A percentile compares a stretch with the other conserved stretches of the same genome.
These are phyloP conservation scores for Ernsta delagoae DNA, from an alignment of 2,888 invertebrate species.

Conservation along the genomic window DNA sequence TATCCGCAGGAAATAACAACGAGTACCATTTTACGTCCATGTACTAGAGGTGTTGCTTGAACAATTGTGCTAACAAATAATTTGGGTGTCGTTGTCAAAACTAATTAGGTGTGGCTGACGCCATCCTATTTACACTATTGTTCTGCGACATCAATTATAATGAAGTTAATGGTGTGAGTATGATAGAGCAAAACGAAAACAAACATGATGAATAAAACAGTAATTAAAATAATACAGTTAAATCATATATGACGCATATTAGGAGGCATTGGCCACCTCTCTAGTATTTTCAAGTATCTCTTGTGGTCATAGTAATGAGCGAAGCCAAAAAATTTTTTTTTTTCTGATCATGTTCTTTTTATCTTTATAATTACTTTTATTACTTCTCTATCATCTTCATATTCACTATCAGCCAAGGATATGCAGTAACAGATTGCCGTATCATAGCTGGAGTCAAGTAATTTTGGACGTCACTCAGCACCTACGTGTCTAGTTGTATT, in stretches of 20 bases:
- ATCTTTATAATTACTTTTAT: too few relatives aligned
- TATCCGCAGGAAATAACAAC: not conserved
- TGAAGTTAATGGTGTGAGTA: not conserved
- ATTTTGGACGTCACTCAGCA: not conserved
- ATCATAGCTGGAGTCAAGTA: not conserved
- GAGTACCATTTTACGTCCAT: not conserved
- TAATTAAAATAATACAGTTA: too few relatives aligned
- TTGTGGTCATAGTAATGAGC: too few relatives aligned
- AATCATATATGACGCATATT: too few relatives aligned
- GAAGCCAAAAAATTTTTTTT: too few relatives aligned
- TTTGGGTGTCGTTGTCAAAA: constrained; percentile 1
- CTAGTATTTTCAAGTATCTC: too few relatives aligned
- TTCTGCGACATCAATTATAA: constrained; percentile 2
- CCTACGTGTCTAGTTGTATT: constrained; percentile 23
- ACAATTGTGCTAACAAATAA: not conserved
- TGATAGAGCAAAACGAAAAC: not conserved
- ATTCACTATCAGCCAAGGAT: not conserved
- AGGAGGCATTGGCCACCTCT: too few relatives aligned
- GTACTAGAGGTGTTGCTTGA: not conserved
- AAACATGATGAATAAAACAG: too few relatives aligned
- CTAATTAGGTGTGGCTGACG: constrained; percentile 11
- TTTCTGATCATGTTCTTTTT: too few relatives aligned
- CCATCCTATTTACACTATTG: constrained; percentile 8
- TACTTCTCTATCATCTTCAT: not conserved
- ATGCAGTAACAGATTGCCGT: not conserved